Percentiles rank a stretch among this genome's conserved stretches.
Conservation (phyloP, 1,140 invertebrate genomes). For the Formica exsecta region DNA sequence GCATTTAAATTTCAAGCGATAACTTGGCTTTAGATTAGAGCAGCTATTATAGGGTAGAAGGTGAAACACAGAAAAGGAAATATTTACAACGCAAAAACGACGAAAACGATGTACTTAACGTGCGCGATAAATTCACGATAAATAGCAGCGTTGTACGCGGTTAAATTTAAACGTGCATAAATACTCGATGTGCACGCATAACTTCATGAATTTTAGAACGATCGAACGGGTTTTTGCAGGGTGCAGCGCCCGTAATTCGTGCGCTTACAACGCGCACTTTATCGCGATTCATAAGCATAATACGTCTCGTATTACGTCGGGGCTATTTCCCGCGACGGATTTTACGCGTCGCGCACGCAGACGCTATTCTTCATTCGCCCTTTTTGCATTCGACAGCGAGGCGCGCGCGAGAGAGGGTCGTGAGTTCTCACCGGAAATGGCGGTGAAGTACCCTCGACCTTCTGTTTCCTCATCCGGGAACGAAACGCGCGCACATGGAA, state of each 20-base stretch:
- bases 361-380: slow-evolving; percentile 69
- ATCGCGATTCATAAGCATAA: slow-evolving; percentile 41
- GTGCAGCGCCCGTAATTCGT: slow-evolving; percentile 22
- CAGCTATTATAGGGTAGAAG: not conserved
- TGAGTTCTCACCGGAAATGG: slow-evolving; percentile 51
- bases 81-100: slow-evolving; percentile 33
- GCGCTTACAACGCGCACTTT: slow-evolving; percentile 30
- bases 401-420: slow-evolving; percentile 18
- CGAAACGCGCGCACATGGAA: slow-evolving; percentile 19
- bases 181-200: slow-evolving; percentile 31
- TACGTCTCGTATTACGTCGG: slow-evolving; percentile 46
- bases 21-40: not conserved
- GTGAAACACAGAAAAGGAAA: not conserved
- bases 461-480: slow-evolving; percentile 67
- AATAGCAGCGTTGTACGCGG: slow-evolving; percentile 23
- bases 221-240: slow-evolving; percentile 13
- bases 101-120: slow-evolving; percentile 16
- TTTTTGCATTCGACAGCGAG: slow-evolving; percentile 73
- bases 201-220: slow-evolving; percentile 23
- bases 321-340: slow-evolving; percentile 56
- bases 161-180: slow-evolving; percentile 48
- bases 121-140: slow-evolving; percentile 41
- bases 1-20: not conserved
- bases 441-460: slow-evolving; percentile 67
- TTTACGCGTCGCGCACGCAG: slow-evolving; percentile 62